Conservation (phyloP, 2,888 invertebrate species). For the Drosophila aldrichi region DNA sequence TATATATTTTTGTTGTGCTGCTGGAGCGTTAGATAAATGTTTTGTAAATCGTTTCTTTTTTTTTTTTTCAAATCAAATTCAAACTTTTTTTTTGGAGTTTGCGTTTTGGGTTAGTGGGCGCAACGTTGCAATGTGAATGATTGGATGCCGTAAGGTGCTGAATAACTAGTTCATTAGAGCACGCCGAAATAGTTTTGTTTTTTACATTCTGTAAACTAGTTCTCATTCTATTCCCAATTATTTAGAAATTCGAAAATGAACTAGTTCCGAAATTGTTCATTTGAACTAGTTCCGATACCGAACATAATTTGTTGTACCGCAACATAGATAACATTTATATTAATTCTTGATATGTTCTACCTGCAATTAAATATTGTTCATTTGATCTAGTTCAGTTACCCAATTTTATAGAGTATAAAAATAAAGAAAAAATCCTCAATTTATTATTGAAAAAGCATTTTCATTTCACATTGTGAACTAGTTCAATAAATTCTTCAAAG, state of each 20-base stretch:
- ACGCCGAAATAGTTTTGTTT: neutral
- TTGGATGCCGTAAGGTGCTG: neutral
- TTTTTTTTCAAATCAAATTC: conserved; percentile 11
- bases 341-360: neutral
- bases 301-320: too few species aligned
- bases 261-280: neutral
- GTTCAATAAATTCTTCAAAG: neutral
- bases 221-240: neutral
- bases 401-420: neutral
- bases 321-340: neutral
- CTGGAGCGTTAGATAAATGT: conserved; percentile 75
- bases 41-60: conserved; percentile 77
- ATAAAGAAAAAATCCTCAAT: neutral
- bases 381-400: neutral
- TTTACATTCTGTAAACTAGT: neutral
- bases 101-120: conserved; percentile 41
- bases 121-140: conserved; percentile 19
- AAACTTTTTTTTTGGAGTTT: conserved; percentile 7
- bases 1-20: conserved; percentile 45
- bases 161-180: neutral
- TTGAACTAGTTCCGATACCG: neutral
- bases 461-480: neutral
- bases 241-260: neutral
- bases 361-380: neutral
- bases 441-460: neutral